Evolutionary conservation across 2,888 invertebrate genomes (phyloP).

Genomic region (Biston betularia): DNA sequence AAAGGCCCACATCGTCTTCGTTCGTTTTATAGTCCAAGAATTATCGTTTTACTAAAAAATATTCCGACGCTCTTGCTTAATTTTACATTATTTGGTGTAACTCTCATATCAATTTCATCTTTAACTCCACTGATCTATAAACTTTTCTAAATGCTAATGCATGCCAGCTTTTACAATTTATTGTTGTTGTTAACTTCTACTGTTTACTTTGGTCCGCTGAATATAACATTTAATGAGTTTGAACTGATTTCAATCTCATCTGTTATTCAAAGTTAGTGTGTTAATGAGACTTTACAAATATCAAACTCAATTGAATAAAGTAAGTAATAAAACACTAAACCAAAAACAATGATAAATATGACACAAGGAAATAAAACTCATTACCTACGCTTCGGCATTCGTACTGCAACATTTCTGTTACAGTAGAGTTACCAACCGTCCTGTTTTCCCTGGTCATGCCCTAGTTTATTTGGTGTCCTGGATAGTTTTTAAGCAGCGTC

Average conservation of each 20-base stretch:
- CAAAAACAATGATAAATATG: too few relatives aligned
- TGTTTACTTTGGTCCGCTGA: constrained; percentile 6
- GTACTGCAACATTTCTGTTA: too few relatives aligned
- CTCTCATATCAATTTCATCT: constrained; percentile 6
- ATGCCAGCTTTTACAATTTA: constrained; percentile 1
- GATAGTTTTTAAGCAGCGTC: too few relatives aligned
- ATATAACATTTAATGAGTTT: constrained; percentile 2
- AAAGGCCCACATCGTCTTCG: neutral
- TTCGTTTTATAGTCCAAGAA: neutral
- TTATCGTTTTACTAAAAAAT: neutral
- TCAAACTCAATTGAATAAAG: too few relatives aligned
- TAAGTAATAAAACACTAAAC: too few relatives aligned
- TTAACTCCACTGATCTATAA: constrained; percentile 21
- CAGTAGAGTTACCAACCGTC: too few relatives aligned
- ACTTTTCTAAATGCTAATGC: constrained; percentile 49
- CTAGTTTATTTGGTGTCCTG: too few relatives aligned
- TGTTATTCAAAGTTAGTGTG: constrained; percentile 14
- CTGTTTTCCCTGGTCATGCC: too few relatives aligned
- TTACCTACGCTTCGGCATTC: too few relatives aligned
- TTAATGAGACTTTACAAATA: neutral
- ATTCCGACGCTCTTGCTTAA: neutral
- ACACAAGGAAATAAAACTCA: too few relatives aligned
- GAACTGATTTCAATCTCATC: constrained; percentile 15
- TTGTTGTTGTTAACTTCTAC: constrained; percentile 16
- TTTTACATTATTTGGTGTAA: neutral